Evolutionary conservation across 2,888 invertebrate species (phyloP).

Genomic region (Strigamia maritima): DNA sequence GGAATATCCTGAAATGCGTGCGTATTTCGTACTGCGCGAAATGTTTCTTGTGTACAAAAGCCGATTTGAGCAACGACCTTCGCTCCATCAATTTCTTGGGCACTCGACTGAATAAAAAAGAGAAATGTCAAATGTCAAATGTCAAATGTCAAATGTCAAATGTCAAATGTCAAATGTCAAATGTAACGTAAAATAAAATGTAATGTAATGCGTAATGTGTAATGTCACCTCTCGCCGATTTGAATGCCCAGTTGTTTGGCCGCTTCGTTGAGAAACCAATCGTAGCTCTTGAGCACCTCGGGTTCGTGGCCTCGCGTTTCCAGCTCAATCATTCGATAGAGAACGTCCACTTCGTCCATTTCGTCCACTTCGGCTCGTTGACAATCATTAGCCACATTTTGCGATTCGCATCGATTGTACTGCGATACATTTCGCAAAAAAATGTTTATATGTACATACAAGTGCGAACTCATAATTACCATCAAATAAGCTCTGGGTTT

Average conservation of each 20-base stretch:
- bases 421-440: too few relatives aligned
- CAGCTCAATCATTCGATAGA: constrained; percentile 77
- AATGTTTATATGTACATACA: too few relatives aligned
- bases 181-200: too few relatives aligned
- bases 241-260: constrained; percentile 77
- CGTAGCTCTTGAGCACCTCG: constrained; percentile 82
- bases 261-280: constrained; percentile 74
- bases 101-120: constrained; percentile 62
- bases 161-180: not conserved
- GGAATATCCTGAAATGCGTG: constrained; percentile 82
- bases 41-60: constrained; percentile 88
- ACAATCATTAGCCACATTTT: not conserved
- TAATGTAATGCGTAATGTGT: not conserved
- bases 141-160: not conserved
- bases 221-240: constrained; percentile 49
- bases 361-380: constrained; percentile 50
- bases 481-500: too few relatives aligned
- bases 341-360: constrained; percentile 50
- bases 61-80: constrained; percentile 77
- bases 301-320: constrained; percentile 85
- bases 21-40: constrained; percentile 92
- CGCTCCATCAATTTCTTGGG: constrained; percentile 70
- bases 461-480: too few relatives aligned
- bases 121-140: not conserved
- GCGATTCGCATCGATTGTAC: not conserved